Evolutionary conservation across 2,888 invertebrate species (phyloP).

Genomic region (Acronicta alni): DNA sequence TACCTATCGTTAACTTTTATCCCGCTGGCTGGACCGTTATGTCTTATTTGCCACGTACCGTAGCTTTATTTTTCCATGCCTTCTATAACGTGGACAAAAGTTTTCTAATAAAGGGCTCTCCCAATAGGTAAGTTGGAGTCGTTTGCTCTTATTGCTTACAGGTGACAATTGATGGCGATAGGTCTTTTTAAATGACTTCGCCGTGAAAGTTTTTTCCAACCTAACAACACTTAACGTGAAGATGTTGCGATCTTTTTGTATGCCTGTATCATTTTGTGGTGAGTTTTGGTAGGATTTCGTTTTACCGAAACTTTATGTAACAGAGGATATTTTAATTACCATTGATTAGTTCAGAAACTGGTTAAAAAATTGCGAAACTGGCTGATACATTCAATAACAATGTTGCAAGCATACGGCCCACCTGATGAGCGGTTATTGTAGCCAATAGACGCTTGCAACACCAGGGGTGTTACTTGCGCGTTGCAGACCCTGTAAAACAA

Average conservation of each 20-base stretch:
- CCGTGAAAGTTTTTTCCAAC: slow-evolving; percentile 63
- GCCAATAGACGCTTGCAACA: no score
- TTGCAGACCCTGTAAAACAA: no score
- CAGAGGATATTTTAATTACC: no score
- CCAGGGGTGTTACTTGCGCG: no score
- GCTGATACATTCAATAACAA: no score
- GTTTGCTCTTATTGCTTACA: slow-evolving; percentile 83
- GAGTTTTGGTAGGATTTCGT: slow-evolving; percentile 21
- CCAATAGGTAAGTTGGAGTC: slow-evolving; percentile 79
- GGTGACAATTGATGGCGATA: slow-evolving; percentile 87
- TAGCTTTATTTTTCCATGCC: slow-evolving; percentile 83
- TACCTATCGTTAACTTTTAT: slow-evolving; percentile 58
- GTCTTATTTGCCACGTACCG: slow-evolving; percentile 86
- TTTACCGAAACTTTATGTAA: slow-evolving; percentile 2
- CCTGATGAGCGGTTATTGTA: no score
- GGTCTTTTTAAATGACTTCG: slow-evolving; percentile 83
- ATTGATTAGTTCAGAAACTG: no score
- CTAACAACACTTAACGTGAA: slow-evolving; percentile 59
- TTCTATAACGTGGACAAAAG: slow-evolving; percentile 75
- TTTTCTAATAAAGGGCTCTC: slow-evolving; percentile 87
- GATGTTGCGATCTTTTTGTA: slow-evolving; percentile 56
- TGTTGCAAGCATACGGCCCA: no score
- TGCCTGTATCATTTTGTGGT: slow-evolving; percentile 33
- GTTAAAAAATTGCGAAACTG: no score
- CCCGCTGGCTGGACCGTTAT: slow-evolving; percentile 70